Evolutionary conservation across 1,140 invertebrate genomes (phyloP), one percentile per base, ranked within the genome.

Genomic region (Drosophila novamexicana): DNA sequence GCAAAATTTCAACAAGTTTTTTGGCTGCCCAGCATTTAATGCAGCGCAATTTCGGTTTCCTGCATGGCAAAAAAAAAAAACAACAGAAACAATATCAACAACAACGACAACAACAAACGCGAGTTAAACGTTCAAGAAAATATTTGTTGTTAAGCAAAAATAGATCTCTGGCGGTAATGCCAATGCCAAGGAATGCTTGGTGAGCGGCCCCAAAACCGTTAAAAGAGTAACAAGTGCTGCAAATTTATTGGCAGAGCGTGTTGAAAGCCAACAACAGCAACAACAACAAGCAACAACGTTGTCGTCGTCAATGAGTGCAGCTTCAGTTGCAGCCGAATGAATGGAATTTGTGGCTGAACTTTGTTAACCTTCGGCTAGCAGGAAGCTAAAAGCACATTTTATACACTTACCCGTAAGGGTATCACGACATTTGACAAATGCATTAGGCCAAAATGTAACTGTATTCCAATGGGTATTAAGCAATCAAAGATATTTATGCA

Each of bases 191-290:
- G 83, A 88, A 88, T 89, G 83, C 79, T 88, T 67, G 78, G 82
- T 86, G 76, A 86, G 82, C 81, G 82, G 82, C 54, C 56, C 57
- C 64, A 62, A 65, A 66, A 89, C 84, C 84, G 84, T 88, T 84
- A 88, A 88, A 80, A 88, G 72, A 75, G 84, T 81, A 88, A 88
- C 84, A 88, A 88, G 84, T 88, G 84, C 80, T 86, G 83, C 64
- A 82, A 88, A 88, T 88, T 88, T 88, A 88, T 88, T 89, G 84
- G 84, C 74, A 79, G 73, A 88, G 84, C 84, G 84, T 88, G 84
- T 88, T 88, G 84, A 88, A 88, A 89, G 86, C 75, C 73, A 75
- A 73, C 81, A 80, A 54, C 56, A 65, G 58, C 53, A 54, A 82
- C 44, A 45, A 50, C 81, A 66, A 69, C 56, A 66, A 68, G 36